Evolutionary conservation across 2,113 vertebrate species (phyloP).

Genomic region (Mungos mungo): DNA sequence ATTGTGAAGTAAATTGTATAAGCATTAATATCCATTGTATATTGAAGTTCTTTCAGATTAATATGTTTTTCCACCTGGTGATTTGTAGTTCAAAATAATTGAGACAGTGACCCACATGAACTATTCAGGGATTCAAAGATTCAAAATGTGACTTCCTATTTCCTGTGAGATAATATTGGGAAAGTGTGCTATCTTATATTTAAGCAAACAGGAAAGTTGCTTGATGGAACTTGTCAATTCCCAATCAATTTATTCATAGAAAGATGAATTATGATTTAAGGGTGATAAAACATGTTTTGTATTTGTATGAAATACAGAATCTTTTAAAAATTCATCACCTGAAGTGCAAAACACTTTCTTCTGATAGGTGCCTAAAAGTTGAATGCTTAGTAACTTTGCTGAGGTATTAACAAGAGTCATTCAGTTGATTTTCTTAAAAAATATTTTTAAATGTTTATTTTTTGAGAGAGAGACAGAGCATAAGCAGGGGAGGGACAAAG

Average conservation of each 20-base stretch:
- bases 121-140: neutral
- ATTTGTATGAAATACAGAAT: neutral
- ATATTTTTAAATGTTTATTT: too few relatives aligned
- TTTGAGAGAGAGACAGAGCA: too few relatives aligned
- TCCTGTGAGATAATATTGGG: neutral
- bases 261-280: neutral
- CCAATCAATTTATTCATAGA: neutral
- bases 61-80: neutral
- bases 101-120: neutral
- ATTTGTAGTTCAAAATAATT: neutral
- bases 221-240: neutral
- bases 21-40: neutral
- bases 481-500: too few relatives aligned
- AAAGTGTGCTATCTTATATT: neutral
- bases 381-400: neutral
- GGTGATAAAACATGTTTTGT: neutral
- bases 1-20: neutral
- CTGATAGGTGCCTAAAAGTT: neutral
- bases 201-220: neutral
- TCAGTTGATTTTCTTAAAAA: neutral
- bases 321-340: neutral
- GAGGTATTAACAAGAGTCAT: neutral
- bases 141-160: neutral
- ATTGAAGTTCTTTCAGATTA: neutral
- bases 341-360: neutral